Conservation (phyloP, 2,888 invertebrate genomes). For the Sinohyriopsis cumingii region DNA sequence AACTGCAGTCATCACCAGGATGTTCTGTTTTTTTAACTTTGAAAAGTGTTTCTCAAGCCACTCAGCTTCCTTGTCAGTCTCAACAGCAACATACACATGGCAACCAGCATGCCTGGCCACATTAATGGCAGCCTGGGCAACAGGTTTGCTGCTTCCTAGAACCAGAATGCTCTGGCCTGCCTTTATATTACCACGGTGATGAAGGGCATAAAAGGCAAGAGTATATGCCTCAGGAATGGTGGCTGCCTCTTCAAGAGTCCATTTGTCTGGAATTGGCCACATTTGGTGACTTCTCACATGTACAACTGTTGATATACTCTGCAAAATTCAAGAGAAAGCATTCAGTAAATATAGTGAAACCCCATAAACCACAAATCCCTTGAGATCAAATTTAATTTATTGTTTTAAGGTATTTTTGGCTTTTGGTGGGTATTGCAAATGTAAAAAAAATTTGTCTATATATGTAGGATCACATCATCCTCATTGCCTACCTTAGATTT, state of each 20-base stretch:
- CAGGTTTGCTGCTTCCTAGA: conserved; percentile 85
- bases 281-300: conserved; percentile 81
- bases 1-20: conserved; percentile 11
- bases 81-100: conserved; percentile 85
- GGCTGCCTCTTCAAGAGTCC: conserved; percentile 93
- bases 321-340: conserved; percentile 9
- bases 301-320: conserved; percentile 86
- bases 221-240: conserved; percentile 94
- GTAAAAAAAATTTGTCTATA: no score
- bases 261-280: conserved; percentile 91
- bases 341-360: not conserved
- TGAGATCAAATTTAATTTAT: not conserved
- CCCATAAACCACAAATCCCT: not conserved
- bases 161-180: conserved; percentile 78
- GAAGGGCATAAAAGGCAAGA: conserved; percentile 88
- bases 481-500: no score
- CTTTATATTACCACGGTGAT: conserved; percentile 87
- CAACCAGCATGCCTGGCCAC: conserved; percentile 92
- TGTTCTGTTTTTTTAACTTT: conserved; percentile 11
- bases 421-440: no score
- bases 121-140: conserved; percentile 97
- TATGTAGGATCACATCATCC: no score
- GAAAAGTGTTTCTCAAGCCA: conserved; percentile 80
- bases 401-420: not conserved
- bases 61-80: conserved; percentile 86